A percentile compares a stretch with the other conserved stretches of the same genome.
Evolutionary conservation across 1,140 invertebrate species (phyloP).

Genomic region (Diorhabda sublineata): DNA sequence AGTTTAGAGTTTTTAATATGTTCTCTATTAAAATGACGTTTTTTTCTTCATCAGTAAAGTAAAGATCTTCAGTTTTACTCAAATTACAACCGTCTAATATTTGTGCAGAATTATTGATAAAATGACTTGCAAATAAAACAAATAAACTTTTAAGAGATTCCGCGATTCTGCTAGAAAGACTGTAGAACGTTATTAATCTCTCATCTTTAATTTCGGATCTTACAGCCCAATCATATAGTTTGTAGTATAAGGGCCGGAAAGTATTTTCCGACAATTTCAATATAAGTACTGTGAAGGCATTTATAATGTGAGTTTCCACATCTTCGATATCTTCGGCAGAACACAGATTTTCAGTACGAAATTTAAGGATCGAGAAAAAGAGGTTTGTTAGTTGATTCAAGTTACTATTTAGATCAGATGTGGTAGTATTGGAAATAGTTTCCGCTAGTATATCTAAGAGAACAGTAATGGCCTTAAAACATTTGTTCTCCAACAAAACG

Average conservation of each 20-base stretch:
- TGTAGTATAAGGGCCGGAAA: constrained; percentile 83
- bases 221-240: constrained; percentile 80
- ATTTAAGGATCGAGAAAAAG: constrained; percentile 72
- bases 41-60: constrained; percentile 52
- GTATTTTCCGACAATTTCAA: constrained; percentile 83
- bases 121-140: constrained; percentile 80
- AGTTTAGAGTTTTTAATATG: constrained; percentile 65
- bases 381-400: constrained; percentile 66
- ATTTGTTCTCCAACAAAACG: constrained; percentile 55
- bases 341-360: constrained; percentile 52
- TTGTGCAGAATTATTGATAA: constrained; percentile 73
- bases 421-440: constrained; percentile 56
- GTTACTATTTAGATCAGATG: constrained; percentile 58
- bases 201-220: constrained; percentile 55
- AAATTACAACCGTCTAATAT: constrained; percentile 61
- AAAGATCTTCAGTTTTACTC: constrained; percentile 50
- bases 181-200: constrained; percentile 54
- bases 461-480: constrained; percentile 60
- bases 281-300: constrained; percentile 70
- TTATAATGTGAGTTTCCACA: constrained; percentile 69
- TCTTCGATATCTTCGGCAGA: constrained; percentile 46
- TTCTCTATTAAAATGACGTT: constrained; percentile 59
- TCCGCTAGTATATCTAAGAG: constrained; percentile 72
- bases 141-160: constrained; percentile 83
- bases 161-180: constrained; percentile 71